Conservation (phyloP, 2,113 vertebrate species). For the Hyla sarda region DNA sequence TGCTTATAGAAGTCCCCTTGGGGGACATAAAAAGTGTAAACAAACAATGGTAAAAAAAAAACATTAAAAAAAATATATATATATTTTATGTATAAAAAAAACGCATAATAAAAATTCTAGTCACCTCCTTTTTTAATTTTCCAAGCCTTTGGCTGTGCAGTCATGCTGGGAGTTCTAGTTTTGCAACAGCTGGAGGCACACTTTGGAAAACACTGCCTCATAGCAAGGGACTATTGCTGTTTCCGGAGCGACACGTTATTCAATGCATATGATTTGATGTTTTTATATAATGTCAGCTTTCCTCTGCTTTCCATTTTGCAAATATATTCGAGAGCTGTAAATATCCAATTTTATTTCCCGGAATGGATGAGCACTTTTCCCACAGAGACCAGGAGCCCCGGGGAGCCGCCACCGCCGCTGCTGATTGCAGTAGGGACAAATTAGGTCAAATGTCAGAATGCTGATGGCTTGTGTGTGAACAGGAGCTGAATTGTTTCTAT, state of each 20-base stretch:
- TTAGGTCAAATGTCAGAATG: conserved; percentile 40
- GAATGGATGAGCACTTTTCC: conserved; percentile 4
- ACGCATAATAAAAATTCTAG: no score
- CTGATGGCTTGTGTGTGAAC: conserved; percentile 27
- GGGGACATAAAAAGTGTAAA: no score
- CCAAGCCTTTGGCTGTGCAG: no score
- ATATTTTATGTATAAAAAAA: no score
- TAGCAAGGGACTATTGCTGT: background rate
- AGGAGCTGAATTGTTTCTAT: background rate
- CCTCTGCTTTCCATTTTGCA: conserved; percentile 12
- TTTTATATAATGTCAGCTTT: background rate
- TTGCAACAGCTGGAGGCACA: no score
- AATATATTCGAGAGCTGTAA: background rate
- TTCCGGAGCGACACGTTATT: background rate
- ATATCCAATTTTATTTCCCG: background rate
- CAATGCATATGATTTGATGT: background rate
- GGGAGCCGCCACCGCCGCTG: background rate
- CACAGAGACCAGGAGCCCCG: background rate
- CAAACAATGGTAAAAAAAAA: no score
- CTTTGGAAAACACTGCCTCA: no score
- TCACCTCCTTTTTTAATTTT: no score
- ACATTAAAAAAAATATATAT: no score
- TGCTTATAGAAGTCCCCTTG: no score
- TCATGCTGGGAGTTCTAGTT: no score
- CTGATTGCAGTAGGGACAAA: conserved; percentile 35